phyloP scores from a whole-genome alignment of 2,888 invertebrate genomes.

The Hirtodrosophila confusa region DNA sequence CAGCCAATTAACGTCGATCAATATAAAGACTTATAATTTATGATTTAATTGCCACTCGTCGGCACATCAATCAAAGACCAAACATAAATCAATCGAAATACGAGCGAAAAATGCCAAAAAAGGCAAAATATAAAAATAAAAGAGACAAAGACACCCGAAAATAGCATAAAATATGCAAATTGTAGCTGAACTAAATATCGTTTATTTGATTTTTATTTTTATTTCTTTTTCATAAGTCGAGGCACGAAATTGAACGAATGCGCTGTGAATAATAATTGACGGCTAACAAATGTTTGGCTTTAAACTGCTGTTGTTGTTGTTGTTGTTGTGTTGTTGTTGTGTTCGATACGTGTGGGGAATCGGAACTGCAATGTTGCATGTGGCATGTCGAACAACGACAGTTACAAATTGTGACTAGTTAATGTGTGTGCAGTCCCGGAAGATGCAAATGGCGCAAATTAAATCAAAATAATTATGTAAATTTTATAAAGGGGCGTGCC shows the following conservation, averaged over 20 bases:
- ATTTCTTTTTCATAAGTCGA: constrained; percentile 39
- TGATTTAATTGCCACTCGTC: constrained; percentile 62
- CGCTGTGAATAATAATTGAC: constrained; percentile 68
- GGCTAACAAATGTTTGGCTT: constrained; percentile 42
- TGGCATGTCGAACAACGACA: constrained; percentile 42
- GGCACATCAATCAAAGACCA: constrained; percentile 65
- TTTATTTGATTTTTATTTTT: constrained; percentile 6
- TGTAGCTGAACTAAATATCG: constrained; percentile 27
- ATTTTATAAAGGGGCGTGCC: constrained; percentile 60
- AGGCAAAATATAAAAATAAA: constrained; percentile 19
- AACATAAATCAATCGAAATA: constrained; percentile 64
- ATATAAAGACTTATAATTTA: constrained; percentile 48
- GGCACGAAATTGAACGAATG: constrained; percentile 65
- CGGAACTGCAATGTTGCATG: constrained; percentile 51
- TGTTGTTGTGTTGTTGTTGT: constrained; percentile 9
- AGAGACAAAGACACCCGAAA: not conserved
- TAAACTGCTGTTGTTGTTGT: not conserved
- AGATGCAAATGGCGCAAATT: constrained; percentile 57
- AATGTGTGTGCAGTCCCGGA: constrained; percentile 45
- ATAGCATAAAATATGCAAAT: constrained; percentile 37
- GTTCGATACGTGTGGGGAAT: constrained; percentile 28
- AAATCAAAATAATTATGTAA: constrained; percentile 78
- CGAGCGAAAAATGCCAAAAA: constrained; percentile 13
- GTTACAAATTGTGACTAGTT: constrained; percentile 58
- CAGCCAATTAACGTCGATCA: constrained; percentile 65